Base-by-base conservation (phyloP, 2,888 invertebrate genomes). In the Melitaea athalia region DNA sequence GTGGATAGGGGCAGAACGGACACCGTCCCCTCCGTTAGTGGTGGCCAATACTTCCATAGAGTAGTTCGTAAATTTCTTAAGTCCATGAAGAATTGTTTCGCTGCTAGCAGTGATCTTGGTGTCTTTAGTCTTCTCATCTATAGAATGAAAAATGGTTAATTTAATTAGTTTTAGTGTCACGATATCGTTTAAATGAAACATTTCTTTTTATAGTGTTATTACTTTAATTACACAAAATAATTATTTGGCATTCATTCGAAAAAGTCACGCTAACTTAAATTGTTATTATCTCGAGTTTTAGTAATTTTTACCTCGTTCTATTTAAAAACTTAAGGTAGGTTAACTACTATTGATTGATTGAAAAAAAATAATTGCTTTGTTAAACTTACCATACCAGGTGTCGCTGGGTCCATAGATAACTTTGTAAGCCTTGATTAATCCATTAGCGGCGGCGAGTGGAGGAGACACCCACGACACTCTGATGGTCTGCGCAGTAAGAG, bases 31-130 rank as follows among this genome's bases (percentile, higher is more conserved):
- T 74, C 98, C 98, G 67, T 98, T 96, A 8, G 99, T 99, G 80
- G 96, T 98, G 31, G 99, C 98, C 78, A 98, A 91, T 45, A 99
- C 98, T 94, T 98, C 98, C 95, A 99, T 97, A 68, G 98, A 98
- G 89, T 99, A 99, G 91, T 99, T 99, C 3, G 98, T 99, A 91
- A 96, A 98, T 86, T 98, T 98, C 87, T 97, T 97, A 64, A 99
- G 94, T 64, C 98, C 98, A 83, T 98, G 98, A n/a, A 98, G 94
- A 79, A 98, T 98, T 0, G 98, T 98, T 88, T 98, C 98, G 79
- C 97, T 97, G 74, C 97, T 97, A n/a, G 97, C 95, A 6, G 98
- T 97, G 77, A 97, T 97, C 88, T 98, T 98, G 10, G 97, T 97
- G 80, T 98, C 98, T 79, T 97, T 98, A 17, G 96, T 96, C 81